Percentiles rank a stretch among this genome's conserved stretches.
phyloP scores from a whole-genome alignment of 2,888 invertebrate species.

The Eilema depressum region DNA sequence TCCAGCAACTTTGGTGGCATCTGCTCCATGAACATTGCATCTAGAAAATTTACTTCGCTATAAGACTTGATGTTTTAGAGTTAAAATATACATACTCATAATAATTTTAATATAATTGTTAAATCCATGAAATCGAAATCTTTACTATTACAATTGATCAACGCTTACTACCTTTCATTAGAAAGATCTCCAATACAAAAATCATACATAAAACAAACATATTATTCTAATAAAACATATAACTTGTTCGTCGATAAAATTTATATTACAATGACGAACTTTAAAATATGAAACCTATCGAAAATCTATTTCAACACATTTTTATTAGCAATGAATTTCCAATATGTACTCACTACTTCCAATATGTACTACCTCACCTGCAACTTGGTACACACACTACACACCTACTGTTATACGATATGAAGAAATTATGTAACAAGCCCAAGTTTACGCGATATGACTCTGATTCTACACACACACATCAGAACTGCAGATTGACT shows the following conservation, averaged over 20 bases:
- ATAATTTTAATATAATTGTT: too few species aligned
- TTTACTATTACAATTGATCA: too few species aligned
- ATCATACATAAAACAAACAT: background rate
- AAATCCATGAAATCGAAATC: too few species aligned
- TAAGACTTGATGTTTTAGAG: too few species aligned
- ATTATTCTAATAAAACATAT: too few species aligned
- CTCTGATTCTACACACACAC: too few species aligned
- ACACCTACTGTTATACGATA: background rate
- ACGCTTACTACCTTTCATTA: background rate
- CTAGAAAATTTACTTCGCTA: background rate
- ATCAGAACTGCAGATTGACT: too few species aligned
- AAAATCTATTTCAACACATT: background rate
- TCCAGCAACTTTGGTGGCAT: background rate
- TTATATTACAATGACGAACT: background rate
- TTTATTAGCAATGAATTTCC: background rate
- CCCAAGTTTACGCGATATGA: too few species aligned
- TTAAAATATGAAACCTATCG: background rate
- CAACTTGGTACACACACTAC: background rate
- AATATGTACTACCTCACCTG: background rate
- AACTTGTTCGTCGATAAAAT: background rate
- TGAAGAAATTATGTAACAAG: too few species aligned
- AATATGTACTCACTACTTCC: background rate
- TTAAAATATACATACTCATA: too few species aligned
- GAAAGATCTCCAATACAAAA: background rate
- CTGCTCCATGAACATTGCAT: background rate